Conservation (phyloP, 2,888 invertebrate genomes). For the Apamea epomidion region DNA sequence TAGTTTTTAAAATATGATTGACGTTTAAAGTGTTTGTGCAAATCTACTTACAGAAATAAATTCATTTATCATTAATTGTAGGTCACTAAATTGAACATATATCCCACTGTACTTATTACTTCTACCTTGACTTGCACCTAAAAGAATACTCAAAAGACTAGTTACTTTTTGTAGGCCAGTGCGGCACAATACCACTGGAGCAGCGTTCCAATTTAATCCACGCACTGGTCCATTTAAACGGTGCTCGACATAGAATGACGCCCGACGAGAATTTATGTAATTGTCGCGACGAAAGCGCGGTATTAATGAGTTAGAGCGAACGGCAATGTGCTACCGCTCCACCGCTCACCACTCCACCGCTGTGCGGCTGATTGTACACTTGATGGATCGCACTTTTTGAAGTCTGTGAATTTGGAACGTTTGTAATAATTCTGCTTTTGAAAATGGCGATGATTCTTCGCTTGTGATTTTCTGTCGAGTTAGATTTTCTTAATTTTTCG, state of each 20-base stretch:
- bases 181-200: background rate
- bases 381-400: constrained; percentile 52
- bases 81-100: background rate
- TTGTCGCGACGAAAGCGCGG: constrained; percentile 78
- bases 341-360: constrained; percentile 12
- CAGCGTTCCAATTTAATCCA: constrained; percentile 20
- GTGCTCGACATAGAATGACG: constrained; percentile 67
- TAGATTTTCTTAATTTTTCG: constrained; percentile 2
- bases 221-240: constrained; percentile 58
- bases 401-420: constrained; percentile 18
- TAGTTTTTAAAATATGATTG: too few relatives aligned
- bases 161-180: background rate
- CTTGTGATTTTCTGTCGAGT: background rate
- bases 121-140: background rate
- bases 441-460: background rate
- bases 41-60: too few relatives aligned
- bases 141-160: background rate
- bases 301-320: constrained; percentile 77
- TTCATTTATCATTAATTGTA: background rate
- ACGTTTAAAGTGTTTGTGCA: too few relatives aligned
- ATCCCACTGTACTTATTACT: background rate
- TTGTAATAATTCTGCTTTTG: constrained; percentile 33
- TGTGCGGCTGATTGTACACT: constrained; percentile 51
- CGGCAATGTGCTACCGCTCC: constrained; percentile 46
- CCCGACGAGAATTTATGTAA: constrained; percentile 81